These are phyloP conservation scores for Drosophila pandora DNA, from an alignment of 1,140 invertebrate genomes.

Conservation along the genomic window DNA sequence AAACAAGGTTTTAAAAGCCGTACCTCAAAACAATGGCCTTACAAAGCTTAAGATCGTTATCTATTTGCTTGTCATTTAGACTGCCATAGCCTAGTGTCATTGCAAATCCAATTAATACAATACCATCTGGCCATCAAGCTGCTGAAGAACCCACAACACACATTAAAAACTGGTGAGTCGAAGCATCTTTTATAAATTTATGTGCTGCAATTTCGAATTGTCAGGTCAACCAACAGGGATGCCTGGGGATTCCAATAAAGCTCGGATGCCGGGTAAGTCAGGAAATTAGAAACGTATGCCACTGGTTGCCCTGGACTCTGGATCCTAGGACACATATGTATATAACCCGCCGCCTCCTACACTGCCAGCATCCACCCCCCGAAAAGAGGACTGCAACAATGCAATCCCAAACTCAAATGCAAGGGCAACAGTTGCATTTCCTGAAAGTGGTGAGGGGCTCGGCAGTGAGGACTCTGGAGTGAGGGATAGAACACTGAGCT, in stretches of 20 bases:
- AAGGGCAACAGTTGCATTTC: slow-evolving; percentile 48
- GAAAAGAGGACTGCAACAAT: slow-evolving; percentile 22
- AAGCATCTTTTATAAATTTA: slow-evolving; percentile 59
- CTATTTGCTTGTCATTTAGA: slow-evolving; percentile 24
- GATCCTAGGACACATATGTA: slow-evolving; percentile 4
- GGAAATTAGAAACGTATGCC: slow-evolving; percentile 79
- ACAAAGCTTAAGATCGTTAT: too few species aligned
- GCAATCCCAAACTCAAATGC: slow-evolving; percentile 35
- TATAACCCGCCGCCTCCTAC: neutral
- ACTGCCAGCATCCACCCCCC: neutral
- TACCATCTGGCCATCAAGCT: slow-evolving; percentile 10
- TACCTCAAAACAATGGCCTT: too few species aligned
- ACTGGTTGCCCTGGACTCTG: slow-evolving; percentile 38
- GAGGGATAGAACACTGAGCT: slow-evolving; percentile 13
- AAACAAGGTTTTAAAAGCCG: too few species aligned
- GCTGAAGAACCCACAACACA: slow-evolving; percentile 3
- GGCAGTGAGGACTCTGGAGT: too few species aligned
- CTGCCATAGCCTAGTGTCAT: slow-evolving; percentile 20
- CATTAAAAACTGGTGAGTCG: slow-evolving; percentile 50
- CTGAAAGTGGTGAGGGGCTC: slow-evolving; percentile 11
- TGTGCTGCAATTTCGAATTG: slow-evolving; percentile 53
- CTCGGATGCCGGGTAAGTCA: slow-evolving; percentile 14
- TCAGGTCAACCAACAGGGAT: slow-evolving; percentile 20
- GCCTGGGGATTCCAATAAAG: slow-evolving; percentile 1
- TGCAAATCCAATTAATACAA: slow-evolving; percentile 77